These are phyloP conservation scores for Cephalophus harveyi DNA, from an alignment of 2,113 vertebrate genomes.

Conservation along the genomic window DNA sequence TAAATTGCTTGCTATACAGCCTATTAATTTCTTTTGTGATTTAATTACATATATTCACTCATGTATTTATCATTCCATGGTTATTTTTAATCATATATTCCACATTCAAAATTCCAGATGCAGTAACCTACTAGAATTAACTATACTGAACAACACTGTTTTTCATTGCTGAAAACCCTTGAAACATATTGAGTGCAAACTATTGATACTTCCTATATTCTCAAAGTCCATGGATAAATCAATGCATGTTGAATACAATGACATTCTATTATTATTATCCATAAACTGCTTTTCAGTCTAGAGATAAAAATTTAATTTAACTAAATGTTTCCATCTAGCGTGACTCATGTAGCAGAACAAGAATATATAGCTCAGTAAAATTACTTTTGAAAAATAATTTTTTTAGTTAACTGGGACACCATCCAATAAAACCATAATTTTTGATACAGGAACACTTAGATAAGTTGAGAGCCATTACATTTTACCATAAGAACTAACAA, in stretches of 20 bases:
- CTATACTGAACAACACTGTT: not conserved
- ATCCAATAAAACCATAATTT: not conserved
- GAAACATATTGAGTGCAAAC: not conserved
- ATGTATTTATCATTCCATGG: not conserved
- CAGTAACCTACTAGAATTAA: not conserved
- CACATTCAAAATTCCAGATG: not conserved
- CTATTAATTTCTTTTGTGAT: conserved; percentile 34
- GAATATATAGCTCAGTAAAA: conserved; percentile 4
- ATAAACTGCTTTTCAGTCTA: conserved; percentile 12
- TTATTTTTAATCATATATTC: not conserved
- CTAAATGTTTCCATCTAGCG: not conserved
- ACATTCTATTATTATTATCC: conserved; percentile 9
- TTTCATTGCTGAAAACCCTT: not conserved
- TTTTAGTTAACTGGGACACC: not conserved
- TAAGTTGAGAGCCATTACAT: not conserved
- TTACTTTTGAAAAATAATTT: not conserved
- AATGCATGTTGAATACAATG: not conserved
- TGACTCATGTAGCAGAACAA: conserved; percentile 24
- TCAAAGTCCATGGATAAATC: not conserved
- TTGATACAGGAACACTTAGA: not conserved
- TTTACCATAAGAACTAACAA: conserved; percentile 3
- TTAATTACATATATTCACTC: not conserved
- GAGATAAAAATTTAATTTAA: conserved; percentile 52
- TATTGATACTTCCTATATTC: not conserved
- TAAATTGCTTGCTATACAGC: not conserved